phyloP scores from a whole-genome alignment of 2,113 vertebrate genomes.

The Hiodon tergisus region DNA sequence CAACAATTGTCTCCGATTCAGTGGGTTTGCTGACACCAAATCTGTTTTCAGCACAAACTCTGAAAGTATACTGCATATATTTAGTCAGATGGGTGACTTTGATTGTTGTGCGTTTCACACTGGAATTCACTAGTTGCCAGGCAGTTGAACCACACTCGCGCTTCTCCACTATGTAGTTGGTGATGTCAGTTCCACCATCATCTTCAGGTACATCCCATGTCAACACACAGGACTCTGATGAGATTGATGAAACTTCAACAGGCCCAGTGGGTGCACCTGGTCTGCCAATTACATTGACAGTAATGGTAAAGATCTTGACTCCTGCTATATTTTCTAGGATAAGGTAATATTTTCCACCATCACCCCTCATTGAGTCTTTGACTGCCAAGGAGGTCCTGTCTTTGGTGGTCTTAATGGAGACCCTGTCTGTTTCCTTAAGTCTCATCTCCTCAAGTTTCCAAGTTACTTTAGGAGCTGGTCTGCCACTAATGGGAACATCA shows the following conservation, averaged over 20 bases:
- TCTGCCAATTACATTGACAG: constrained; percentile 87
- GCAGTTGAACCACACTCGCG: constrained; percentile 92
- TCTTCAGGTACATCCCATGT: constrained; percentile 87
- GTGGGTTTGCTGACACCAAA: constrained; percentile 90
- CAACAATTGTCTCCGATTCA: constrained; percentile 82
- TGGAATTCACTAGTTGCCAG: constrained; percentile 96
- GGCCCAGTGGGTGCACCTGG: constrained; percentile 81
- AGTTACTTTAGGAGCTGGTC: constrained; percentile 82
- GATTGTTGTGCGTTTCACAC: constrained; percentile 86
- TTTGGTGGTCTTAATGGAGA: constrained; percentile 80
- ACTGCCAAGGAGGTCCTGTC: constrained; percentile 77
- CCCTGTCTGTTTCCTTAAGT: constrained; percentile 86
- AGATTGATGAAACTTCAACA: constrained; percentile 83
- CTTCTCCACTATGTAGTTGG: constrained; percentile 96
- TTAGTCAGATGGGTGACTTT: constrained; percentile 85
- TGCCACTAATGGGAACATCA: constrained; percentile 89
- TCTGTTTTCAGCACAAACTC: constrained; percentile 88
- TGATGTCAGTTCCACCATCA: constrained; percentile 87
- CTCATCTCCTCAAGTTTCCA: constrained; percentile 98
- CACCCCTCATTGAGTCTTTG: constrained; percentile 95
- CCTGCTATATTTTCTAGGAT: constrained; percentile 90
- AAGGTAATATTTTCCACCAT: constrained; percentile 94
- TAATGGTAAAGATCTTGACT: constrained; percentile 83
- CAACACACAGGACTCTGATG: constrained; percentile 83
- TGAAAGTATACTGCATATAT: constrained; percentile 97